These are phyloP conservation scores for Eucriotettix oculatus DNA, from an alignment of 2,888 invertebrate species.

Conservation along the genomic window DNA sequence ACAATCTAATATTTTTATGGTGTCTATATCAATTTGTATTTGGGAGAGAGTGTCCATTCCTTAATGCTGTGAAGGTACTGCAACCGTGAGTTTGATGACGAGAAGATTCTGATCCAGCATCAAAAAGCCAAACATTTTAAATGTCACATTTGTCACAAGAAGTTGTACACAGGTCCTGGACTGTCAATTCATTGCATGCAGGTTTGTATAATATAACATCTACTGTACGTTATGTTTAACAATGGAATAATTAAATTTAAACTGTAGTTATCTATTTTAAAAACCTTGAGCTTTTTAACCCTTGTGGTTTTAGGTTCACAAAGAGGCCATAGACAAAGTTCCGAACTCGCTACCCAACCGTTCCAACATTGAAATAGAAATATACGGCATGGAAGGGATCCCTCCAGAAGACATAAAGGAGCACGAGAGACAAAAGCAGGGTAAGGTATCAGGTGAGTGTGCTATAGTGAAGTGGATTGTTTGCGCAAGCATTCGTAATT, in stretches of 20 bases:
- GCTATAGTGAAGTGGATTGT: too few relatives aligned
- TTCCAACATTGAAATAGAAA: conserved; percentile 97
- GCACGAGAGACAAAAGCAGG: conserved; percentile 69
- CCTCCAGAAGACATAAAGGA: conserved; percentile 87
- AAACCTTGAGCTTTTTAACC: background rate
- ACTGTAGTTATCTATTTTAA: background rate
- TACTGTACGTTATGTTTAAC: too few relatives aligned
- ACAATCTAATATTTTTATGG: too few relatives aligned
- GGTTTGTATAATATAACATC: conserved; percentile 31
- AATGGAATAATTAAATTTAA: too few relatives aligned
- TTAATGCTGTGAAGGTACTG: conserved; percentile 68
- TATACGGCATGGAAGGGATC: conserved; percentile 99
- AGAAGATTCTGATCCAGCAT: conserved; percentile 98
- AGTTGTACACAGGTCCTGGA: conserved; percentile 95
- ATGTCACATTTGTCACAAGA: conserved; percentile 99
- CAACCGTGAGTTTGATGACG: conserved; percentile 99
- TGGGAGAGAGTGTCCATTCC: conserved; percentile 6
- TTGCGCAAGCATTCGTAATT: too few relatives aligned
- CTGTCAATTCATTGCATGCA: conserved; percentile 99
- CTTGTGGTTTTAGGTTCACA: conserved; percentile 62
- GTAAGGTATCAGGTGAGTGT: conserved; percentile 1
- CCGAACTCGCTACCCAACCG: conserved; percentile 95
- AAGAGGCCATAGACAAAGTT: conserved; percentile 98
- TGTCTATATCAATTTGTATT: too few relatives aligned
- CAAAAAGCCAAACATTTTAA: conserved; percentile 99